Conservation (phyloP, 2,113 vertebrate genomes). For the Bubo blakistoni region DNA sequence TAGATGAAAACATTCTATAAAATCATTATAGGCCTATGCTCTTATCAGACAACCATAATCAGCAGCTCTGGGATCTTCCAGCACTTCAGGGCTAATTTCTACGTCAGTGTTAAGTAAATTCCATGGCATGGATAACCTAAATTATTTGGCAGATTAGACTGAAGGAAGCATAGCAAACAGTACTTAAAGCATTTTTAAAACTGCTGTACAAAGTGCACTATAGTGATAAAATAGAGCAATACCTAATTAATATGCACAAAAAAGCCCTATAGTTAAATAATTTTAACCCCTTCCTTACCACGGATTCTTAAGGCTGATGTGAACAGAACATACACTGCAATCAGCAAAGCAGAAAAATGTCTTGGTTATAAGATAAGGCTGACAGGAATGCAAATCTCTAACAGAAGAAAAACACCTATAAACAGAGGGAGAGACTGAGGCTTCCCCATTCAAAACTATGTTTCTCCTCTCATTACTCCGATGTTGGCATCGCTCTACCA, state of each 20-base stretch:
- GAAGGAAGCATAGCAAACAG: constrained; percentile 31
- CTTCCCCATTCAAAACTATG: neutral
- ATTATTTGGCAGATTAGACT: constrained; percentile 34
- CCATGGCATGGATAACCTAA: constrained; percentile 17
- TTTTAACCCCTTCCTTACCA: neutral
- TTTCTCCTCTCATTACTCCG: neutral
- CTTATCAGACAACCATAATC: constrained; percentile 6
- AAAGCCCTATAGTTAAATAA: neutral
- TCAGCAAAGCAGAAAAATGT: neutral
- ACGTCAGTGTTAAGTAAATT: neutral
- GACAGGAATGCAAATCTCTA: neutral
- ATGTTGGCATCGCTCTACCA: neutral
- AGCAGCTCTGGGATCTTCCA: constrained; percentile 17
- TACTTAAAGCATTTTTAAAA: neutral
- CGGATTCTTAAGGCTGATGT: neutral
- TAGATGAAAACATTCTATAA: neutral
- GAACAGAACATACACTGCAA: neutral
- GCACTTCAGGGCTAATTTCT: constrained; percentile 31
- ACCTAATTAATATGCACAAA: constrained; percentile 1
- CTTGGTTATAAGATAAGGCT: neutral
- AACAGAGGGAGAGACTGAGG: neutral
- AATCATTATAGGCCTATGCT: neutral
- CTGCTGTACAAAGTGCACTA: neutral
- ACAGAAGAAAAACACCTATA: neutral
- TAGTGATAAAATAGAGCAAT: neutral